Conservation (phyloP, 2,113 vertebrate species). For the Lamprotornis superbus region DNA sequence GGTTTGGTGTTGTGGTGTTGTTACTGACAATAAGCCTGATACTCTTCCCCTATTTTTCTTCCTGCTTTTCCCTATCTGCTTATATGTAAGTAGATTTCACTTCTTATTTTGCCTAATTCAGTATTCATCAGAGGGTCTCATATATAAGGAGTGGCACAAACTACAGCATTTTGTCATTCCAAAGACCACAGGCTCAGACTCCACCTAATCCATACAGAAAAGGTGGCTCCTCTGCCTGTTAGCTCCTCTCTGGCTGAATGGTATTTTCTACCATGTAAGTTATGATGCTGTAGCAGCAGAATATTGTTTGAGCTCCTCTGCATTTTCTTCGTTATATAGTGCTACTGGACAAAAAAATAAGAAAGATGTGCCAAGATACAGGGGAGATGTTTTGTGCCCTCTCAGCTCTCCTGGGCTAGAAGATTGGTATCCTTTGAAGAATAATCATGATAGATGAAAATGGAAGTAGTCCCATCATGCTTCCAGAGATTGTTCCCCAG, state of each 20-base stretch:
- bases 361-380: accelerated
- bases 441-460: not conserved
- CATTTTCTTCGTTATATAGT: not conserved
- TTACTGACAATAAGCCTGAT: not conserved
- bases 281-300: not conserved
- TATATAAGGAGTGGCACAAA: not conserved
- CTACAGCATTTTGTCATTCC: not conserved
- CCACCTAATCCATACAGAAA: not conserved
- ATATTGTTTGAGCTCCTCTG: not conserved
- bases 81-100: not conserved
- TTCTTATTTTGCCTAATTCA: not conserved
- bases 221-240: not conserved
- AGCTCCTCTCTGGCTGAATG: not conserved
- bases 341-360: not conserved
- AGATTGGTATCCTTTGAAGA: not conserved
- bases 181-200: not conserved
- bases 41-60: not conserved
- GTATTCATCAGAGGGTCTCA: not conserved
- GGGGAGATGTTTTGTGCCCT: not conserved
- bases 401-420: not conserved
- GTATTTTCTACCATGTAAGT: not conserved
- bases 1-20: not conserved
- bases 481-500: not conserved
- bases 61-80: not conserved
- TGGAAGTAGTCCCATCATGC: not conserved